These are phyloP conservation scores for Phataginus tricuspis DNA, from an alignment of 2,797 vertebrate genomes.

Conservation along the genomic window DNA sequence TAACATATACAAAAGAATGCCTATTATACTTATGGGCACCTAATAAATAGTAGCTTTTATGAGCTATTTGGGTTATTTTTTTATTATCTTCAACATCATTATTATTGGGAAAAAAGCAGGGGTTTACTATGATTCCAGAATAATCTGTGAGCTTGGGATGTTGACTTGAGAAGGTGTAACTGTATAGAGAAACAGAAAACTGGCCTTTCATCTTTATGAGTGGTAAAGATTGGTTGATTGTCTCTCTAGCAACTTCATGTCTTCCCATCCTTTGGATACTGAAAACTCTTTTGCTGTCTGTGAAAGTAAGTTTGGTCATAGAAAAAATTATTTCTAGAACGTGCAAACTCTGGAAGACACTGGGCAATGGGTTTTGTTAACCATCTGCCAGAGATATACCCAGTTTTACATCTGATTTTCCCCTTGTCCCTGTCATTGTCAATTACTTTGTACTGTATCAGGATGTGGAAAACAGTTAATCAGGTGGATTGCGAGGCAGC, in stretches of 20 bases:
- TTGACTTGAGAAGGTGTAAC: background rate
- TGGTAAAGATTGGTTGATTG: background rate
- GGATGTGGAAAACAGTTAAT: conserved; percentile 78
- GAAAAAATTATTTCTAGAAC: conserved; percentile 40
- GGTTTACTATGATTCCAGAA: background rate
- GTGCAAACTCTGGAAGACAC: background rate
- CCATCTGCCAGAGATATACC: conserved; percentile 44
- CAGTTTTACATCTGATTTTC: conserved; percentile 61
- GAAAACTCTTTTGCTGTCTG: conserved; percentile 8
- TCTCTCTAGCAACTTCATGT: background rate
- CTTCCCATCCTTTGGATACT: background rate
- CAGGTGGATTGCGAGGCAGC: conserved; percentile 74
- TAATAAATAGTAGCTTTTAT: background rate
- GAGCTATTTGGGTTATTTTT: background rate
- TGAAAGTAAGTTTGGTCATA: conserved; percentile 53
- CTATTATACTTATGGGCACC: background rate
- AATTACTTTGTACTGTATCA: conserved; percentile 68
- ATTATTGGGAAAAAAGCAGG: background rate
- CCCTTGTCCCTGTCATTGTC: conserved; percentile 63
- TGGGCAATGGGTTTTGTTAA: conserved; percentile 36
- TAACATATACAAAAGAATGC: background rate
- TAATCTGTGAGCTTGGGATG: background rate
- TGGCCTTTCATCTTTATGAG: background rate
- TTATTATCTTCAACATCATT: background rate
- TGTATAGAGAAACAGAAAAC: background rate